Evolutionary conservation across 2,113 vertebrate genomes (phyloP).

Genomic region (Monarcha castaneiventris): DNA sequence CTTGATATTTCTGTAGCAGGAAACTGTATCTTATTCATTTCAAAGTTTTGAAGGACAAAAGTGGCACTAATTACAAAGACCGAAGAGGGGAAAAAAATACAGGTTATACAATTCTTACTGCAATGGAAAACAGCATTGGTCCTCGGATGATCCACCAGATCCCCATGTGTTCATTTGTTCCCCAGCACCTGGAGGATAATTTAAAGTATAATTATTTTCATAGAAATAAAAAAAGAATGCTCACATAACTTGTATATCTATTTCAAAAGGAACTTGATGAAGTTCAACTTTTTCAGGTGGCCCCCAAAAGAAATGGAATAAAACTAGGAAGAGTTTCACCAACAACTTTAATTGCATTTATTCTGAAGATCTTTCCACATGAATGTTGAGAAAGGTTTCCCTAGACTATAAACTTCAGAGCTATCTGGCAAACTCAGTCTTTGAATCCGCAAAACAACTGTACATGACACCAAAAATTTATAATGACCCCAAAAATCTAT

Average conservation of each 20-base stretch:
- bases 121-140: slow-evolving; percentile 85
- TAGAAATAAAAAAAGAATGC: neutral
- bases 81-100: neutral
- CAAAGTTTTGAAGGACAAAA: neutral
- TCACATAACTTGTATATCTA: neutral
- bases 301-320: neutral
- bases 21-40: neutral
- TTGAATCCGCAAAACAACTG: neutral
- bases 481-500: neutral
- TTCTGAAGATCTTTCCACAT: neutral
- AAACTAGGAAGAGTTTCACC: neutral
- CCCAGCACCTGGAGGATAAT: slow-evolving; percentile 85
- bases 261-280: neutral
- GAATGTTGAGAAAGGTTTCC: neutral
- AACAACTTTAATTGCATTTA: neutral
- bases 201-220: neutral
- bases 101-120: slow-evolving; percentile 75
- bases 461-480: neutral
- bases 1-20: neutral
- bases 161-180: slow-evolving; percentile 73
- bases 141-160: slow-evolving; percentile 97
- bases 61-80: neutral
- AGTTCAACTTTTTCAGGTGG: neutral
- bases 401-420: neutral
- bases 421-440: neutral